Evolutionary conservation across 2,888 invertebrate species (phyloP).

Genomic region (Sphecodes monilicornis): DNA sequence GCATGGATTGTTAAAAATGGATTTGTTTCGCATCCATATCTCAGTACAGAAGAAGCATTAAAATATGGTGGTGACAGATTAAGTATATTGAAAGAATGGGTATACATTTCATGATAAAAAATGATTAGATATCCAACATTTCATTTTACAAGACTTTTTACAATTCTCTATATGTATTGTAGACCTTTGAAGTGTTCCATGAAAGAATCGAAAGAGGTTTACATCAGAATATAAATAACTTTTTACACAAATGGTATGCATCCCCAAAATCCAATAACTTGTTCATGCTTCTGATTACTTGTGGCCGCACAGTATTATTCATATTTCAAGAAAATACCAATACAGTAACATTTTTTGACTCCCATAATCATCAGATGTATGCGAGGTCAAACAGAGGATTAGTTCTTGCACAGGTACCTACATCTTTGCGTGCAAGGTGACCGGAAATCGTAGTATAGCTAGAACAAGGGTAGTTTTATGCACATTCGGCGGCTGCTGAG

Average conservation of each 20-base stretch:
- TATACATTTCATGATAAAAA: constrained; percentile 54
- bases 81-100: constrained; percentile 81
- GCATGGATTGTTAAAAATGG: constrained; percentile 77
- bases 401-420: constrained; percentile 85
- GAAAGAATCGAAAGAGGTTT: constrained; percentile 83
- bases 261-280: constrained; percentile 82
- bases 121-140: background rate
- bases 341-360: constrained; percentile 85
- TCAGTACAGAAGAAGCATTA: constrained; percentile 83
- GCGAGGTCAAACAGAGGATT: constrained; percentile 84
- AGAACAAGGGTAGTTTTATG: background rate
- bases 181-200: constrained; percentile 85
- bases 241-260: constrained; percentile 84
- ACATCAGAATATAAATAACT: constrained; percentile 83
- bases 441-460: background rate
- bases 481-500: too few relatives aligned
- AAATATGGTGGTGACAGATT: constrained; percentile 79
- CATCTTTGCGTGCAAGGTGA: constrained; percentile 27
- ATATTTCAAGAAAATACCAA: constrained; percentile 84
- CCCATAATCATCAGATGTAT: constrained; percentile 82
- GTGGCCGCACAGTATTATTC: constrained; percentile 85
- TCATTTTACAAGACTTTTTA: background rate
- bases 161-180: constrained; percentile 27
- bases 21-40: constrained; percentile 79
- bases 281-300: constrained; percentile 85